Conservation (phyloP, 2,888 invertebrate genomes). For the Phasia obesa region DNA sequence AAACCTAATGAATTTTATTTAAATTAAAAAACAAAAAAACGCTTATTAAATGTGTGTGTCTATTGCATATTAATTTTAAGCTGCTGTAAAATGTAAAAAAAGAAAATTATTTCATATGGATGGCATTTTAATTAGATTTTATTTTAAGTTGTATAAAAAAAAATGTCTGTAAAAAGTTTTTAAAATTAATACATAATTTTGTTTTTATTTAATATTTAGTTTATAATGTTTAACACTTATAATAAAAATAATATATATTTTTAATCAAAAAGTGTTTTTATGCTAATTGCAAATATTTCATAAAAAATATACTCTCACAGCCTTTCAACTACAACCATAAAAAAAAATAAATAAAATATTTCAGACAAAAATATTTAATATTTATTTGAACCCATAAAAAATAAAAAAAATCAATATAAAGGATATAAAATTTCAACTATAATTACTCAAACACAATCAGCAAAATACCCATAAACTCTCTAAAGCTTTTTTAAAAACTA, state of each 20-base stretch:
- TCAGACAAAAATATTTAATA: slow-evolving; percentile 24
- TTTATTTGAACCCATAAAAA: background rate
- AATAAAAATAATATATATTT: background rate
- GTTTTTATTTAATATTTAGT: slow-evolving; percentile 18
- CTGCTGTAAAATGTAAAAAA: slow-evolving; percentile 25
- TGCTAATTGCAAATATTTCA: slow-evolving; percentile 17
- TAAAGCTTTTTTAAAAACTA: slow-evolving; percentile 21
- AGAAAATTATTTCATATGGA: slow-evolving; percentile 14
- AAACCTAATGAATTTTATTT: slow-evolving; percentile 31
- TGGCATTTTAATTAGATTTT: slow-evolving; percentile 35
- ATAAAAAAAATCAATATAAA: background rate
- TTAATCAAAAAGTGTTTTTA: slow-evolving; percentile 25
- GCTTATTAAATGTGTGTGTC: slow-evolving; percentile 39
- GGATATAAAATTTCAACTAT: slow-evolving; percentile 23
- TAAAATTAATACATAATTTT: background rate
- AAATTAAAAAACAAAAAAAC: slow-evolving; percentile 36
- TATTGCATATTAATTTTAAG: slow-evolving; percentile 61
- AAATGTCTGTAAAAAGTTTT: slow-evolving; percentile 31
- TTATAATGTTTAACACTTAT: slow-evolving; percentile 4
- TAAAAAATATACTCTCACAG: slow-evolving; percentile 12
- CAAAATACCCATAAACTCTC: background rate
- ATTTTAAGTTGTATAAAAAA: slow-evolving; percentile 51
- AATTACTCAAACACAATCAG: slow-evolving; percentile 8
- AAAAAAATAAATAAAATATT: background rate
- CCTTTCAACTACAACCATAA: slow-evolving; percentile 13